Conservation (phyloP, 1,140 invertebrate genomes). For the Rhizoglyphus robini region DNA sequence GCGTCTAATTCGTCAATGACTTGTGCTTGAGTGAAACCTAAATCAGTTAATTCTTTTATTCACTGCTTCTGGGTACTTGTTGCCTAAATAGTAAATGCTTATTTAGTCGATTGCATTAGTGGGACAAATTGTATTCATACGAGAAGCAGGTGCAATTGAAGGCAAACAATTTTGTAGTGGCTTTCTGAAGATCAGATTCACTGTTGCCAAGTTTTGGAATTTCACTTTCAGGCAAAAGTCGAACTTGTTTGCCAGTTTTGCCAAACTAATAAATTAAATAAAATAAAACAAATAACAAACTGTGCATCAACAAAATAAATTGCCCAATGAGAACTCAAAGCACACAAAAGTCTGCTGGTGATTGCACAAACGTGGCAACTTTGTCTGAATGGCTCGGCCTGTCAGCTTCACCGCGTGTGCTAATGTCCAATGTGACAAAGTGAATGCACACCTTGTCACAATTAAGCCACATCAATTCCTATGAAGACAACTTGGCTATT, state of each 20-base stretch:
- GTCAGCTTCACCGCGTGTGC: too few relatives aligned
- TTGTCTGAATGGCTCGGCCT: too few relatives aligned
- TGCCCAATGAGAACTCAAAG: too few relatives aligned
- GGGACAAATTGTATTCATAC: neutral
- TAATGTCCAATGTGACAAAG: too few relatives aligned
- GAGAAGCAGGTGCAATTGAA: neutral
- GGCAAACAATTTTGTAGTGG: constrained; percentile 1
- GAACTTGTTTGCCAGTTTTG: constrained; percentile 82
- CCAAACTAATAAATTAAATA: too few relatives aligned
- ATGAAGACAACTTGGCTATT: too few relatives aligned
- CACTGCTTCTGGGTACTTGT: constrained; percentile 47
- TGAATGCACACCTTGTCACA: too few relatives aligned
- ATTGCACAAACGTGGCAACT: too few relatives aligned
- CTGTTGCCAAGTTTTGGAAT: constrained; percentile 42
- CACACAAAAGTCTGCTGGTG: too few relatives aligned
- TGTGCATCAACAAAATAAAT: too few relatives aligned
- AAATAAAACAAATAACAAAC: too few relatives aligned
- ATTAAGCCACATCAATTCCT: too few relatives aligned
- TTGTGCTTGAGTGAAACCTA: constrained; percentile 62
- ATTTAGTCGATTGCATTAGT: neutral
- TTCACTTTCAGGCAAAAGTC: constrained; percentile 73
- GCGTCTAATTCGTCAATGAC: constrained; percentile 56
- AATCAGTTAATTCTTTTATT: constrained; percentile 53
- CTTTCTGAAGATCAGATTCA: constrained; percentile 27
- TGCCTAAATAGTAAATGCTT: neutral